Conservation (phyloP, 2,888 invertebrate species). For the Trachelus tabidus region DNA sequence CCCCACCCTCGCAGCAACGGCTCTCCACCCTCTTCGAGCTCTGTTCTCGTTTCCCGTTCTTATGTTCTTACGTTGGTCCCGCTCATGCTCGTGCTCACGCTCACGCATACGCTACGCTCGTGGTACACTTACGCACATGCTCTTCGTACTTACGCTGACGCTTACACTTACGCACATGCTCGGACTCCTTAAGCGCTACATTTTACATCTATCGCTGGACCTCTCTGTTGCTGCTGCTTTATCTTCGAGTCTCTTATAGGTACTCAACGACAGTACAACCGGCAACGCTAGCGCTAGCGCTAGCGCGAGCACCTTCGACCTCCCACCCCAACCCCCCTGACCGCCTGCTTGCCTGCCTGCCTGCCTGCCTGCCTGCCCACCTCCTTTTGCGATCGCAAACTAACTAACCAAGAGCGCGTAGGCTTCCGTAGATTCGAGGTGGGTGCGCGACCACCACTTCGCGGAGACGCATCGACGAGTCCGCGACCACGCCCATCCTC, state of each 20-base stretch:
- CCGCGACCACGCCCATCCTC: conserved; percentile 54
- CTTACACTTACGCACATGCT: no score
- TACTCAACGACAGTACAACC: conserved; percentile 21
- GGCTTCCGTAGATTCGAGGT: conserved; percentile 50
- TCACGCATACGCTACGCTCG: conserved; percentile 9
- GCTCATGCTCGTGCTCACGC: conserved; percentile 23
- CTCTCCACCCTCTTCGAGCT: conserved; percentile 43
- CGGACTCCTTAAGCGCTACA: no score
- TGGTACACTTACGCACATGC: not conserved
- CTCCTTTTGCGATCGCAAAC: conserved; percentile 2
- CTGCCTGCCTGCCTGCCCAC: not conserved
- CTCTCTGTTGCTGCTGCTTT: no score
- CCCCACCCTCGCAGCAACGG: conserved; percentile 33
- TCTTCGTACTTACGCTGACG: not conserved
- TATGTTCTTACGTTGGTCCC: conserved; percentile 7
- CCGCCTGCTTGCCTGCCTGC: not conserved
- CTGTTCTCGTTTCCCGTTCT: conserved; percentile 15
- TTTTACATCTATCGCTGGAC: no score
- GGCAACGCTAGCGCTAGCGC: conserved; percentile 23
- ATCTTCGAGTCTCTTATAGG: no score
- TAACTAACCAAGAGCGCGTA: conserved; percentile 32
- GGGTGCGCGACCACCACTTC: conserved; percentile 49
- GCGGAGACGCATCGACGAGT: conserved; percentile 39
- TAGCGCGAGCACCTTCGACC: conserved; percentile 4
- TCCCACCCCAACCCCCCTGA: no score